Percentiles rank a stretch among this genome's conserved stretches.
Evolutionary conservation across 2,888 invertebrate species (phyloP).

Genomic region (Elmis aenea): DNA sequence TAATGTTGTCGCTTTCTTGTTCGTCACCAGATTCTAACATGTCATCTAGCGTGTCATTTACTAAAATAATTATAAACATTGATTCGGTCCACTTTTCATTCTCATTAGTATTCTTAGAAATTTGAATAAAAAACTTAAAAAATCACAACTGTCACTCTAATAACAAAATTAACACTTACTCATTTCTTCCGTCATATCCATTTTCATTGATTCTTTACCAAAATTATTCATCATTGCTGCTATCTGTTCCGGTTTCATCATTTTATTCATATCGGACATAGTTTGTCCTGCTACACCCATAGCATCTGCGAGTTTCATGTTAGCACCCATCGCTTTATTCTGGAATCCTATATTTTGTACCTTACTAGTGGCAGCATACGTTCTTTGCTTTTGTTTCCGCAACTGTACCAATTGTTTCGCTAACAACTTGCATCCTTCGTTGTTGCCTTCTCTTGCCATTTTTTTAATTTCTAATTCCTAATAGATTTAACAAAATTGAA

Average conservation of each 20-base stretch:
- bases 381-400: constrained; percentile 81
- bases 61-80: constrained; percentile 44
- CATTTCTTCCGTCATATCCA: constrained; percentile 96
- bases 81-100: background rate
- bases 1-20: constrained; percentile 80
- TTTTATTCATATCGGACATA: constrained; percentile 82
- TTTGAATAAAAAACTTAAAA: constrained; percentile 1
- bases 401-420: constrained; percentile 87
- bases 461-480: constrained; percentile 86
- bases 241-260: constrained; percentile 80
- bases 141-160: constrained; percentile 1
- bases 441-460: constrained; percentile 81
- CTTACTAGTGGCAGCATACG: constrained; percentile 77
- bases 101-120: constrained; percentile 1
- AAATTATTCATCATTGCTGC: constrained; percentile 80
- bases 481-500: constrained; percentile 25
- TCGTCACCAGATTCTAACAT: constrained; percentile 90
- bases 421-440: constrained; percentile 73
- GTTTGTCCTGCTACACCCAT: constrained; percentile 87
- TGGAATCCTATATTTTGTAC: constrained; percentile 73
- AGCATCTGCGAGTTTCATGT: constrained; percentile 78
- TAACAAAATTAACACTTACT: constrained; percentile 54
- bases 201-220: constrained; percentile 75
- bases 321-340: constrained; percentile 86
- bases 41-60: constrained; percentile 86